Percentiles rank a stretch among this genome's conserved stretches.
Conservation (phyloP, 2,888 invertebrate genomes). For the Merodon equestris region DNA sequence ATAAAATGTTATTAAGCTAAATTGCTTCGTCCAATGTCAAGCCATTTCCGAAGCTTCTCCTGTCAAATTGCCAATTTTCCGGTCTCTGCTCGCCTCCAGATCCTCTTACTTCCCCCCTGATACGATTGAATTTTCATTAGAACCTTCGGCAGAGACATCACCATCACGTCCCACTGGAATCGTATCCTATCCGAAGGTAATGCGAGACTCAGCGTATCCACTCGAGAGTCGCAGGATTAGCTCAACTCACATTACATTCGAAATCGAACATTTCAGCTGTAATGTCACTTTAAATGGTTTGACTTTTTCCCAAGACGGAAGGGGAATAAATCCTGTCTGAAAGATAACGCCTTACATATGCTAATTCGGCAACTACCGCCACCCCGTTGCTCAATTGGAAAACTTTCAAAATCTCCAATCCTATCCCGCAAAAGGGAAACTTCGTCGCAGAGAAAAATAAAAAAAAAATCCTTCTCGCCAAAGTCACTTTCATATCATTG, state of each 20-base stretch:
- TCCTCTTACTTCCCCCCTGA: not conserved
- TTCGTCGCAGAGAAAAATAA: constrained; percentile 31
- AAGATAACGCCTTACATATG: constrained; percentile 34
- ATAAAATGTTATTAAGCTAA: not conserved
- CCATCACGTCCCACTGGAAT: not conserved
- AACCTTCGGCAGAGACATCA: constrained; percentile 9
- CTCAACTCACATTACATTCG: constrained; percentile 40
- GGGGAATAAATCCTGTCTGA: constrained; percentile 3
- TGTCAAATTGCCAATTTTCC: constrained; percentile 45
- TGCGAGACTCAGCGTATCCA: constrained; percentile 19
- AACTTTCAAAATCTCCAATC: constrained; percentile 41
- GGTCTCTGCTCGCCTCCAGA: constrained; percentile 1
- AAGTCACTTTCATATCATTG: not conserved
- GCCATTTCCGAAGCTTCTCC: constrained; percentile 15
- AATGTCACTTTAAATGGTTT: constrained; percentile 48
- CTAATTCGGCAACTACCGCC: constrained; percentile 35
- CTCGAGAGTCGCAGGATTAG: constrained; percentile 36
- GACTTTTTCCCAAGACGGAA: not conserved
- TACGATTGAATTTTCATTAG: constrained; percentile 26
- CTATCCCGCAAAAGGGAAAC: constrained; percentile 22
- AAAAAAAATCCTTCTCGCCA: not conserved
- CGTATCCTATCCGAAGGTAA: not conserved
- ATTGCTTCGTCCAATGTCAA: constrained; percentile 4
- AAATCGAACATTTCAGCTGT: constrained; percentile 45
- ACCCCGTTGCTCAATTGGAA: constrained; percentile 40